Evolutionary conservation across 2,888 invertebrate genomes (phyloP).

Genomic region (Sericinus montela): DNA sequence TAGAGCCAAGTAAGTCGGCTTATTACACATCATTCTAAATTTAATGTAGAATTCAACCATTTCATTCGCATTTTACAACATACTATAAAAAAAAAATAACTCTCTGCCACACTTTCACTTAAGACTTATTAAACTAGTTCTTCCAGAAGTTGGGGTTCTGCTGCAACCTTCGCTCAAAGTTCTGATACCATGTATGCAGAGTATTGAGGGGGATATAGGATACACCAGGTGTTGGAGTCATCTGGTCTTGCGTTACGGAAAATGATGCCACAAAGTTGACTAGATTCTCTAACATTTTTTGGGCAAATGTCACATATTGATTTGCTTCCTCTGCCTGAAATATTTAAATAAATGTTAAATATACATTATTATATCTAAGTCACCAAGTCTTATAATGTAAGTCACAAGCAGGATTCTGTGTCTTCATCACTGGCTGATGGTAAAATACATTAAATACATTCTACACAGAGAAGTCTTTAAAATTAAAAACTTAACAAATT

Average conservation of each 20-base stretch:
- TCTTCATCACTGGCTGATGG: too few relatives aligned
- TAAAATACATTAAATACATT: too few relatives aligned
- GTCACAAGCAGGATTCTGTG: too few relatives aligned
- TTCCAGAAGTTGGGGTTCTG: constrained; percentile 98
- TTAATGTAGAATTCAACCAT: background rate
- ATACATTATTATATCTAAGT: too few relatives aligned
- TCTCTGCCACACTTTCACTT: background rate
- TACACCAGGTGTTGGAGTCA: constrained; percentile 87
- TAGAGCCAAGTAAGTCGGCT: background rate
- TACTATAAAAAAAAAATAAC: constrained; percentile 3
- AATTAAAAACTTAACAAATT: too few relatives aligned
- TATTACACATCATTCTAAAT: too few relatives aligned
- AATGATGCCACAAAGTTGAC: constrained; percentile 96
- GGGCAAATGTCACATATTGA: constrained; percentile 83
- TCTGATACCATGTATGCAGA: constrained; percentile 95
- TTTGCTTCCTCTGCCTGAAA: constrained; percentile 57
- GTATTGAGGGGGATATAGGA: constrained; percentile 92
- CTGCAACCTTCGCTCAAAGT: constrained; percentile 91
- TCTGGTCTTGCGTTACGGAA: constrained; percentile 87
- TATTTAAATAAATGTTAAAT: too few relatives aligned
- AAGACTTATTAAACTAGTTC: constrained; percentile 36
- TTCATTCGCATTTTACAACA: constrained; percentile 4
- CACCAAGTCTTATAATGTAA: too few relatives aligned
- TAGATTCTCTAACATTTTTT: constrained; percentile 96
- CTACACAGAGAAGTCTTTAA: too few relatives aligned